Evolutionary conservation across 1,140 invertebrate genomes (phyloP).

Genomic region (Cydia pomonella): DNA sequence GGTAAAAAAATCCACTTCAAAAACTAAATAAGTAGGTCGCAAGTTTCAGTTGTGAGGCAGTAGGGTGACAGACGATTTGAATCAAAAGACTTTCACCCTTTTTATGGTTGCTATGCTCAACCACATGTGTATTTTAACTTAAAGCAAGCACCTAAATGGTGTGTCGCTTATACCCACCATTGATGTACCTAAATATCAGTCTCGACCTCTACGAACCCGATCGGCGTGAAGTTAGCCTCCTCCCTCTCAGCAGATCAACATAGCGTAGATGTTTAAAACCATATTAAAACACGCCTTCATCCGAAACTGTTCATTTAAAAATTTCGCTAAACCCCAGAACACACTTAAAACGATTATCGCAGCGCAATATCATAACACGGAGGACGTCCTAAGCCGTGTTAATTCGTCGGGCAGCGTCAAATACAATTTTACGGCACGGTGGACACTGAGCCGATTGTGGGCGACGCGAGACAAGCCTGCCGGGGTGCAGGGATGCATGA

Average conservation of each 20-base stretch:
- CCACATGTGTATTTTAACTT: no score
- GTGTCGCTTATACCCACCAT: no score
- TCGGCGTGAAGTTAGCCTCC: background rate
- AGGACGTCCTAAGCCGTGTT: slow-evolving; percentile 74
- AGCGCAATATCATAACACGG: slow-evolving; percentile 68
- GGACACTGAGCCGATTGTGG: slow-evolving; percentile 74
- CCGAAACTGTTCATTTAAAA: slow-evolving; percentile 19
- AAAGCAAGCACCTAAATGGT: no score
- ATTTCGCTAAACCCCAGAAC: slow-evolving; percentile 50
- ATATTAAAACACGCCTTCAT: slow-evolving; percentile 9
- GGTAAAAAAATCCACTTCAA: background rate
- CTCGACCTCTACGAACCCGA: no score
- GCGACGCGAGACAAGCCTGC: slow-evolving; percentile 68
- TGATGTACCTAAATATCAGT: no score
- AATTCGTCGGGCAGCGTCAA: slow-evolving; percentile 63
- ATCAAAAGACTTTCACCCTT: no score
- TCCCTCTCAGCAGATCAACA: background rate
- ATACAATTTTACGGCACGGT: slow-evolving; percentile 71
- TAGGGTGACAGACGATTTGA: background rate
- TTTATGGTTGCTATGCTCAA: no score
- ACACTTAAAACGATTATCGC: slow-evolving; percentile 64
- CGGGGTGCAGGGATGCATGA: slow-evolving; percentile 26
- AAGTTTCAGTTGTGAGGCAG: no score
- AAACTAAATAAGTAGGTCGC: background rate
- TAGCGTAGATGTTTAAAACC: slow-evolving; percentile 13